Percentiles rank a stretch among this genome's conserved stretches.
Conservation (phyloP, 2,113 vertebrate genomes). For the rabbit (Oryctolagus cuniculus) region mOryCun1.1 NC_091436.1:14378001-14378500, state of each 20-base stretch:
- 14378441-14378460: neutral
- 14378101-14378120: neutral
- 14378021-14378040: neutral
- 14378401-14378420: conserved; percentile 11
- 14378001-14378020: neutral
- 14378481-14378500: neutral
- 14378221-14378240: neutral
- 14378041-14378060: neutral
- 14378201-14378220: neutral
- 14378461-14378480: neutral
- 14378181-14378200: neutral
- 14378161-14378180: neutral
- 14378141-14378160: neutral
- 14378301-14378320: neutral
- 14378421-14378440: neutral
- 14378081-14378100: neutral
- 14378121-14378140: neutral
- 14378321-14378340: neutral
- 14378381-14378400: neutral
- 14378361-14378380: neutral
- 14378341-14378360: neutral
- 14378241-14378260: neutral
- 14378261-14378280: neutral
- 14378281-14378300: neutral
- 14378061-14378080: neutral